Percentiles rank a stretch among this genome's conserved stretches.
Evolutionary conservation across 2,888 invertebrate species (phyloP).

Genomic region (Nomada hirtipes): DNA sequence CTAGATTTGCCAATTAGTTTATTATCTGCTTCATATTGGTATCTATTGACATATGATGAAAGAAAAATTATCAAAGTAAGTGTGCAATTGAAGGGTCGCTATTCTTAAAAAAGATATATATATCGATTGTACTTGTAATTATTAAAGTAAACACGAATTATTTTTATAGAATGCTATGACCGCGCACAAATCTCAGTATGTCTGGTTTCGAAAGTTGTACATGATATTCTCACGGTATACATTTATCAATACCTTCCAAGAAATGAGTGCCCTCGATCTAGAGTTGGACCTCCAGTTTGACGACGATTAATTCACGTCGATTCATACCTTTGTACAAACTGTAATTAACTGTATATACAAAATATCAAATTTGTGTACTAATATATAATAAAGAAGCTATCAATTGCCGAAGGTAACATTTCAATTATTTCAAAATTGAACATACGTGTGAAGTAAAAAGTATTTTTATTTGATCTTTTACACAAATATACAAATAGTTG

Average conservation of each 20-base stretch:
- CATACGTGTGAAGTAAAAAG: constrained; percentile 45
- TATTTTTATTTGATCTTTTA: constrained; percentile 61
- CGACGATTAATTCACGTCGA: constrained; percentile 77
- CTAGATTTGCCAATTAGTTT: constrained; percentile 94
- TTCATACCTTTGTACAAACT: constrained; percentile 62
- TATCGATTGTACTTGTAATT: neutral
- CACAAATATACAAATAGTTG: constrained; percentile 60
- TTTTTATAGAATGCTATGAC: constrained; percentile 90
- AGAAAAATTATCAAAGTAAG: constrained; percentile 79
- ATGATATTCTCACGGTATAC: constrained; percentile 95
- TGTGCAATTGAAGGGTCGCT: constrained; percentile 20
- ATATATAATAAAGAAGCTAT: constrained; percentile 19
- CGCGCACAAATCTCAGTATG: constrained; percentile 95
- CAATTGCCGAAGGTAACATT: constrained; percentile 5
- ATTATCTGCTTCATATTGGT: constrained; percentile 92
- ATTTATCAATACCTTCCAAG: constrained; percentile 93
- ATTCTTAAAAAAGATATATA: neutral
- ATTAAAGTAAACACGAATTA: neutral
- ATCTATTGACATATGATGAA: constrained; percentile 82
- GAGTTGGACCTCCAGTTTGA: constrained; percentile 91
- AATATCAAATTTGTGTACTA: constrained; percentile 50
- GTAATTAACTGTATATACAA: constrained; percentile 71
- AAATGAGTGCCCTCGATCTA: constrained; percentile 90
- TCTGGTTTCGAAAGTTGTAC: constrained; percentile 97
- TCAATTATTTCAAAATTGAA: constrained; percentile 29